Evolutionary conservation across 1,140 invertebrate species (phyloP).

Genomic region (Gryon sp.): DNA sequence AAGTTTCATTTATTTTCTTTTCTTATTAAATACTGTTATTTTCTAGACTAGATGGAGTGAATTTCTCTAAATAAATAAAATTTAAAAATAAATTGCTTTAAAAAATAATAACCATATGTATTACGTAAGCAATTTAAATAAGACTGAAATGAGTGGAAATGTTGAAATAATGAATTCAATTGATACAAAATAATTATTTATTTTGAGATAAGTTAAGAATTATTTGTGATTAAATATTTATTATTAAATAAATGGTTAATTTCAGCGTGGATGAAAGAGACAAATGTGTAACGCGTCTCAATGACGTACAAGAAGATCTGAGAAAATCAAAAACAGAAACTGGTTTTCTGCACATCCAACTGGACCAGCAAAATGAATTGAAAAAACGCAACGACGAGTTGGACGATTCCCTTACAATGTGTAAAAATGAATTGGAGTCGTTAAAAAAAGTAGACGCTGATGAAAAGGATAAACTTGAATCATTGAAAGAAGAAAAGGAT

Average conservation of each 20-base stretch:
- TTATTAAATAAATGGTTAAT: constrained; percentile 1
- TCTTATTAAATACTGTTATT: background rate
- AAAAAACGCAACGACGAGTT: constrained; percentile 67
- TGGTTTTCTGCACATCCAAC: constrained; percentile 66
- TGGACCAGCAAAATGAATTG: constrained; percentile 68
- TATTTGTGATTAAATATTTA: too few relatives aligned
- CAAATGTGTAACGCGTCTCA: constrained; percentile 70
- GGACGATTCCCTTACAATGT: constrained; percentile 68
- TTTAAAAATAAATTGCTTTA: too few relatives aligned
- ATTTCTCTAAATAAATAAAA: too few relatives aligned
- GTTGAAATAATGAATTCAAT: too few relatives aligned
- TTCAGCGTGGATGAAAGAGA: constrained; percentile 76
- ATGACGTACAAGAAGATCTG: constrained; percentile 66
- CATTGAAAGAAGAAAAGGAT: constrained; percentile 74
- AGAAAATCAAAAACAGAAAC: constrained; percentile 69
- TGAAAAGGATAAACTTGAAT: constrained; percentile 71
- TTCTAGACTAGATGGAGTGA: too few relatives aligned
- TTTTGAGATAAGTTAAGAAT: too few relatives aligned
- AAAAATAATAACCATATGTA: too few relatives aligned
- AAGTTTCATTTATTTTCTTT: background rate
- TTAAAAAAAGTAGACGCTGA: constrained; percentile 74
- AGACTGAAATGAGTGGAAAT: too few relatives aligned
- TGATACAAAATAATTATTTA: too few relatives aligned
- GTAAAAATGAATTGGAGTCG: constrained; percentile 75
- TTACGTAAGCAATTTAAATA: too few relatives aligned